These are phyloP conservation scores for Pluvianellus socialis DNA, from an alignment of 2,113 vertebrate genomes.

Conservation along the genomic window DNA sequence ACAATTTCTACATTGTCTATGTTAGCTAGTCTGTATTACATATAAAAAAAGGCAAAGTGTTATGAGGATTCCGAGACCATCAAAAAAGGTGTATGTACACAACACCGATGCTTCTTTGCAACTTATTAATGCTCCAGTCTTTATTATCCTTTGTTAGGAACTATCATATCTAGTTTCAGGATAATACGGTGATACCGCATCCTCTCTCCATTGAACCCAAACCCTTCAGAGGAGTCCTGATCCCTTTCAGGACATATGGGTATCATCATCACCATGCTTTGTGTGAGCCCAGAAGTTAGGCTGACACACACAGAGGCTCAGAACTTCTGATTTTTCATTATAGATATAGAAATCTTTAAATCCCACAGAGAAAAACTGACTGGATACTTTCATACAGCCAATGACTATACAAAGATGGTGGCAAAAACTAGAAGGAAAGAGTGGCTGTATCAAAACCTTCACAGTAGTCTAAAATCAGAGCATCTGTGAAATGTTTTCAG, in stretches of 20 bases:
- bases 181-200: background rate
- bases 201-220: background rate
- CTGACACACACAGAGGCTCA: background rate
- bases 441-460: too few relatives aligned
- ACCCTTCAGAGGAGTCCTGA: background rate
- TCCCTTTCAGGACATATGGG: background rate
- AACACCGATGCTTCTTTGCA: background rate
- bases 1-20: background rate
- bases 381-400: too few relatives aligned
- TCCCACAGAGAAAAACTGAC: too few relatives aligned
- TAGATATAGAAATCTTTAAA: too few relatives aligned
- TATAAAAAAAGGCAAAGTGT: background rate
- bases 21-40: background rate
- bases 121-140: background rate
- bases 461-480: too few relatives aligned
- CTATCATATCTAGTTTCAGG: background rate
- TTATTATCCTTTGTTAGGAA: background rate
- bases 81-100: background rate
- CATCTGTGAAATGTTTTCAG: too few relatives aligned
- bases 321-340: background rate
- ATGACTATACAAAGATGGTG: too few relatives aligned
- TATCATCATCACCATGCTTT: background rate
- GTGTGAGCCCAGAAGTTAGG: background rate
- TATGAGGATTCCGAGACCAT: background rate
- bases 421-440: too few relatives aligned